These are phyloP conservation scores for Seriola quinqueradiata DNA, from an alignment of 2,113 vertebrate species.

Conservation along the genomic window DNA sequence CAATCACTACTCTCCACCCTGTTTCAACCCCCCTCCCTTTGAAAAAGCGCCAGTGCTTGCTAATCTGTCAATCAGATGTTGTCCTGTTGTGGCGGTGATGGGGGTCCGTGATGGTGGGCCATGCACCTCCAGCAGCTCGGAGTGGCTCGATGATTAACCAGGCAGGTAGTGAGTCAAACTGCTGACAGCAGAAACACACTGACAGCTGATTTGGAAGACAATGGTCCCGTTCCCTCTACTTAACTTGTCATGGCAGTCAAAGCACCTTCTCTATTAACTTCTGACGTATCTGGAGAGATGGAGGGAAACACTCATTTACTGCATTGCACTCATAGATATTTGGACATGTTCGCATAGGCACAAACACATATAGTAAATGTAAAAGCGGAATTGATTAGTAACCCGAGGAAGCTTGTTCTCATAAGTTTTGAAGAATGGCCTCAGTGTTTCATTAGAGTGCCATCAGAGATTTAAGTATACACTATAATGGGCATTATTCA, in stretches of 20 bases:
- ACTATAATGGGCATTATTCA: not conserved
- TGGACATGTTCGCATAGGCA: conserved; percentile 1
- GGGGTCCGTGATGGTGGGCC: conserved; percentile 65
- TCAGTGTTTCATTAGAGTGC: conserved; percentile 3
- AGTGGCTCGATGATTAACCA: conserved; percentile 86
- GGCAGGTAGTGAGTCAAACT: conserved; percentile 86
- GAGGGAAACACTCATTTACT: conserved; percentile 51
- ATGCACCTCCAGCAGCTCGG: conserved; percentile 78
- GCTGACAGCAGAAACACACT: conserved; percentile 82
- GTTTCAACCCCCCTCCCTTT: conserved; percentile 62
- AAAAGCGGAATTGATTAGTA: not conserved
- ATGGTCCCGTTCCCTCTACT: conserved; percentile 82
- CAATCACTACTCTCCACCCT: conserved; percentile 64
- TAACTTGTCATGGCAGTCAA: conserved; percentile 85
- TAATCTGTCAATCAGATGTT: conserved; percentile 86
- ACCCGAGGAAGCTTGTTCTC: not conserved
- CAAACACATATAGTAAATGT: not conserved
- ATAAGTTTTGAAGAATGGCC: not conserved
- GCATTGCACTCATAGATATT: conserved; percentile 10
- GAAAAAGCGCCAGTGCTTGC: conserved; percentile 82
- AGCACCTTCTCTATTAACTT: conserved; percentile 79
- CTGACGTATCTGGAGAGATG: conserved; percentile 66
- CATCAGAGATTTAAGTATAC: conserved; percentile 2
- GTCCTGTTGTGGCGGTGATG: conserved; percentile 77
- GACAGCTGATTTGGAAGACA: conserved; percentile 88